These are phyloP conservation scores for Limnothrissa miodon DNA, from an alignment of 2,113 vertebrate species.

Conservation along the genomic window DNA sequence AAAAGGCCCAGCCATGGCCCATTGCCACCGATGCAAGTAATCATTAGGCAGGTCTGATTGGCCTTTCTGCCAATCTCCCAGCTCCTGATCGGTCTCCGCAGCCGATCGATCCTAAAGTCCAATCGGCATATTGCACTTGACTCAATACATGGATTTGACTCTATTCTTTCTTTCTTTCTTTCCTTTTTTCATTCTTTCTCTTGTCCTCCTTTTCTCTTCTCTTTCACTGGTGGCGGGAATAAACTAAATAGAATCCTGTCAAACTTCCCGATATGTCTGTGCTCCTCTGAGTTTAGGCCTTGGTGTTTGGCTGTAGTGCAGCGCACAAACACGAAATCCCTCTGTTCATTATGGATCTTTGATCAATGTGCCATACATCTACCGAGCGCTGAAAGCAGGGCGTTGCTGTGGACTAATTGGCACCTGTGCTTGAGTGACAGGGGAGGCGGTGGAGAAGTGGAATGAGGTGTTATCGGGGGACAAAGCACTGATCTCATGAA, in stretches of 20 bases:
- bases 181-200: neutral
- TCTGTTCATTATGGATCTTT: neutral
- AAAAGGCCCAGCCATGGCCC: neutral
- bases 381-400: too few species aligned
- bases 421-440: neutral
- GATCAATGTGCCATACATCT: neutral
- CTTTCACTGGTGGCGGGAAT: neutral
- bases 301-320: neutral
- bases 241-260: neutral
- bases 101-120: slow-evolving; percentile 11
- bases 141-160: slow-evolving; percentile 20
- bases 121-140: slow-evolving; percentile 10
- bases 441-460: too few species aligned
- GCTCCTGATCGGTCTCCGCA: slow-evolving; percentile 13
- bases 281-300: neutral
- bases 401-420: neutral
- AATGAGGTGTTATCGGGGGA: neutral
- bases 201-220: too few species aligned
- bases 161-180: neutral
- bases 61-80: slow-evolving; percentile 37
- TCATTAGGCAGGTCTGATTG: slow-evolving; percentile 29
- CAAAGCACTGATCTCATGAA: neutral
- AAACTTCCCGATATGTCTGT: neutral
- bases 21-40: slow-evolving; percentile 6
- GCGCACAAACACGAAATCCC: neutral